A percentile compares a stretch with the other conserved stretches of the same genome.
These are phyloP conservation scores for Petrosia ficiformis DNA, from an alignment of 37 sponge, comb jelly and placozoan genomes.

Conservation along the genomic window DNA sequence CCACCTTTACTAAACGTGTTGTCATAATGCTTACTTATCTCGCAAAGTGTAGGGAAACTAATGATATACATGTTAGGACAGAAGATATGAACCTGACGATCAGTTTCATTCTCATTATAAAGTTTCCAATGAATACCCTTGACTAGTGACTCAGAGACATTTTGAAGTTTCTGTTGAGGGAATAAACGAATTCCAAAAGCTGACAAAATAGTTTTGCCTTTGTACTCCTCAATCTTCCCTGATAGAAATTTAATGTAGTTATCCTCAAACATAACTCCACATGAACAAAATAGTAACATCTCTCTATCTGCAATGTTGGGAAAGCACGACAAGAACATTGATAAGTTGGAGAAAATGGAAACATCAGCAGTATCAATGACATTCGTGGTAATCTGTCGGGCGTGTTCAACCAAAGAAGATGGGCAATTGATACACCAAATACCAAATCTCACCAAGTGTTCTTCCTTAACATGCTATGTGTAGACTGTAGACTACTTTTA, in stretches of 20 bases:
- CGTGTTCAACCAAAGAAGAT: neutral
- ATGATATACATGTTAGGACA: conserved; percentile 4
- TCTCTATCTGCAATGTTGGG: too few species aligned
- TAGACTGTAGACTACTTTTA: too few species aligned
- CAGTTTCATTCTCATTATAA: neutral
- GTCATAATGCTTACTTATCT: neutral
- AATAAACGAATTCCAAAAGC: conserved; percentile 16
- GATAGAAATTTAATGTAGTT: neutral
- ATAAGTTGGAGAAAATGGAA: neutral
- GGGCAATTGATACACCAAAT: neutral
- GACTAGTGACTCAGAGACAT: neutral
- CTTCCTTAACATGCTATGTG: too few species aligned
- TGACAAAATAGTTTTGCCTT: neutral
- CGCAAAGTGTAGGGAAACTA: neutral
- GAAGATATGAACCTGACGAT: conserved; percentile 17
- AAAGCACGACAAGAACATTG: neutral
- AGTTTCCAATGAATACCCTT: conserved; percentile 12
- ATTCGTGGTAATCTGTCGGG: neutral
- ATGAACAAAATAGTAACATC: neutral
- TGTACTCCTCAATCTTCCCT: conserved; percentile 5
- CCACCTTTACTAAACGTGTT: neutral
- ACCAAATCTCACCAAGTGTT: neutral
- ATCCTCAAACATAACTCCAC: conserved; percentile 3
- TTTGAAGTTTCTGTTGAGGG: neutral
- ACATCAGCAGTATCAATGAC: neutral